These are phyloP conservation scores for Trimorus sp. DNA, from an alignment of 2,888 invertebrate genomes.

Conservation along the genomic window DNA sequence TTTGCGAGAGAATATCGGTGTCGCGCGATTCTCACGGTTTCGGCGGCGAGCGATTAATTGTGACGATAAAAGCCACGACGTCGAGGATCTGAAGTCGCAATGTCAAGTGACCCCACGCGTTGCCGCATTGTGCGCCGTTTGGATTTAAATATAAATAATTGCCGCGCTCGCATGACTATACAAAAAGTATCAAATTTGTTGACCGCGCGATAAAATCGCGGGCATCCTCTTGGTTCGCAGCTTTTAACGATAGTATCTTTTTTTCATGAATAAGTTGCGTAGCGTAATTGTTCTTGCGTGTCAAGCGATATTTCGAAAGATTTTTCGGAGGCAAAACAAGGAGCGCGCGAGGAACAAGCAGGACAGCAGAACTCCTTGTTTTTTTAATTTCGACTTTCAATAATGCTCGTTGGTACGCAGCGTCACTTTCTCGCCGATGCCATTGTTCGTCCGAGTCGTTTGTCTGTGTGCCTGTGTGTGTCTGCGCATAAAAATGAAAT, in stretches of 20 bases:
- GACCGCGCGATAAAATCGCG: constrained; percentile 47
- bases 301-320: constrained; percentile 43
- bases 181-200: constrained; percentile 53
- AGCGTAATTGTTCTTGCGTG: constrained; percentile 51
- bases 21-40: too few species aligned
- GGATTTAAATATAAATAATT: constrained; percentile 52
- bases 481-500: constrained; percentile 27
- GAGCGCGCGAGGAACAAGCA: constrained; percentile 27
- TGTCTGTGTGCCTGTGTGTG: background rate
- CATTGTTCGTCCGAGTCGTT: constrained; percentile 20
- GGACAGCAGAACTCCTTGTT: constrained; percentile 33
- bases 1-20: background rate
- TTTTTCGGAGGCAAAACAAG: constrained; percentile 27
- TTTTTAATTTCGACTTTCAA: constrained; percentile 35
- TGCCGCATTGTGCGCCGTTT: constrained; percentile 39
- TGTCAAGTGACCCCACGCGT: constrained; percentile 52
- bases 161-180: constrained; percentile 43
- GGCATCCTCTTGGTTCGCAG: constrained; percentile 45
- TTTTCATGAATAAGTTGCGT: constrained; percentile 44
- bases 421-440: constrained; percentile 28
- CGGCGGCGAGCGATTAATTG: constrained; percentile 31
- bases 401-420: constrained; percentile 14
- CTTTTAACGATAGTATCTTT: constrained; percentile 51
- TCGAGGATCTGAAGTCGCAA: constrained; percentile 39
- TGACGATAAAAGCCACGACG: constrained; percentile 28